Conservation (phyloP, 2,888 invertebrate genomes). For the Eledona agricola region DNA sequence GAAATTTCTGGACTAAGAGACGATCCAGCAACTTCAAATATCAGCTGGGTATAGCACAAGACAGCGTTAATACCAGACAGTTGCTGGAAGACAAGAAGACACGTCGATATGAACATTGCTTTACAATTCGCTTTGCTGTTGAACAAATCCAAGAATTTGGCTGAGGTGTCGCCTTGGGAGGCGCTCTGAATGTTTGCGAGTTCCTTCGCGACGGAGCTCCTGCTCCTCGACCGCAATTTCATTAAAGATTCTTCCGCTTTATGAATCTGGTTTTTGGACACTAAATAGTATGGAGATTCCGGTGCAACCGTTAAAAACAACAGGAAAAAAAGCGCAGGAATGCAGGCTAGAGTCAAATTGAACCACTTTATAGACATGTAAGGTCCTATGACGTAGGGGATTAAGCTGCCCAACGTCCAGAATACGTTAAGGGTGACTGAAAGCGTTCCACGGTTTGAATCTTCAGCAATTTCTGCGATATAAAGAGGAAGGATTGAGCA, state of each 20-base stretch:
- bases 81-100: conserved; percentile 81
- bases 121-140: conserved; percentile 74
- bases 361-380: conserved; percentile 71
- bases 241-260: conserved; percentile 73
- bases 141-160: conserved; percentile 66
- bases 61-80: conserved; percentile 81
- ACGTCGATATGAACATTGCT: conserved; percentile 76
- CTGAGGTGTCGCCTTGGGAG: conserved; percentile 62
- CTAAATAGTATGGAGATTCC: conserved; percentile 77
- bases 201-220: conserved; percentile 68
- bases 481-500: conserved; percentile 83
- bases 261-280: conserved; percentile 66
- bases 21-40: conserved; percentile 71
- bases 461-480: conserved; percentile 84
- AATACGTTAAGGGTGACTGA: conserved; percentile 66
- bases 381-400: conserved; percentile 75
- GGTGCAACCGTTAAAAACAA: conserved; percentile 78
- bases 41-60: conserved; percentile 75
- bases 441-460: conserved; percentile 75
- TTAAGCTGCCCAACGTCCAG: conserved; percentile 72
- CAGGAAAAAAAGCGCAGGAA: conserved; percentile 59
- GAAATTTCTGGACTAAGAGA: conserved; percentile 64
- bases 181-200: conserved; percentile 62
- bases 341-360: conserved; percentile 70
- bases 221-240: conserved; percentile 73